Percentiles rank a stretch among this genome's conserved stretches.
phyloP scores from a whole-genome alignment of 1,140 invertebrate species.

The Macrostomum lignano region DNA sequence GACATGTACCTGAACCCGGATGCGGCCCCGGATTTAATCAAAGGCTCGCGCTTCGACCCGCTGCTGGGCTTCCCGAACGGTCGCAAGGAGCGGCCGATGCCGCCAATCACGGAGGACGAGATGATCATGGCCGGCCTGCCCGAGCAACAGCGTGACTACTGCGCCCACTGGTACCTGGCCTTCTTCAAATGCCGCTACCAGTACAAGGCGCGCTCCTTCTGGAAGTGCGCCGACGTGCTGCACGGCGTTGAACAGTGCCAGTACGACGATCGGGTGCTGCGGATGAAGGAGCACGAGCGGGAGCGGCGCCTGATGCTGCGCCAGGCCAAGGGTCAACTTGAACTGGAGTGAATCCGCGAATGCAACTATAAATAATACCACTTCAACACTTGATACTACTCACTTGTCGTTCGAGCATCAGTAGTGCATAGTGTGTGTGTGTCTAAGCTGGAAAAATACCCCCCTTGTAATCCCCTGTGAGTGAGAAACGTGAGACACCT shows the following conservation, averaged over 20 bases:
- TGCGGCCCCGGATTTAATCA: constrained; percentile 31
- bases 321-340: too few relatives aligned
- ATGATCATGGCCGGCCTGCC: constrained; percentile 44
- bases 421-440: too few relatives aligned
- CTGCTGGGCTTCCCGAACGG: constrained; percentile 41
- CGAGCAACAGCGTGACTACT: constrained; percentile 45
- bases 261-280: constrained; percentile 52
- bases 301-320: constrained; percentile 38
- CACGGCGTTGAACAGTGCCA: constrained; percentile 44
- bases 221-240: constrained; percentile 41
- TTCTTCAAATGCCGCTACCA: constrained; percentile 38
- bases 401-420: too few relatives aligned
- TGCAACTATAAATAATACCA: too few relatives aligned
- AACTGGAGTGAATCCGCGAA: too few relatives aligned
- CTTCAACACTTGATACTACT: too few relatives aligned
- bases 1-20: constrained; percentile 5
- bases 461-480: too few relatives aligned
- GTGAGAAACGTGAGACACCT: too few relatives aligned
- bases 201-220: constrained; percentile 36
- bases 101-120: constrained; percentile 39
- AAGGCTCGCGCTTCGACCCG: constrained; percentile 44
- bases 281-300: constrained; percentile 70
- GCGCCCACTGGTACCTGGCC: constrained; percentile 44
- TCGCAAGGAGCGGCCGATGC: constrained; percentile 37
- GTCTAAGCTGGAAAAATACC: too few relatives aligned